Percentiles rank a stretch among this genome's conserved stretches.
Conservation (phyloP, 2,888 invertebrate species). For the Schizaphis graminum region DNA sequence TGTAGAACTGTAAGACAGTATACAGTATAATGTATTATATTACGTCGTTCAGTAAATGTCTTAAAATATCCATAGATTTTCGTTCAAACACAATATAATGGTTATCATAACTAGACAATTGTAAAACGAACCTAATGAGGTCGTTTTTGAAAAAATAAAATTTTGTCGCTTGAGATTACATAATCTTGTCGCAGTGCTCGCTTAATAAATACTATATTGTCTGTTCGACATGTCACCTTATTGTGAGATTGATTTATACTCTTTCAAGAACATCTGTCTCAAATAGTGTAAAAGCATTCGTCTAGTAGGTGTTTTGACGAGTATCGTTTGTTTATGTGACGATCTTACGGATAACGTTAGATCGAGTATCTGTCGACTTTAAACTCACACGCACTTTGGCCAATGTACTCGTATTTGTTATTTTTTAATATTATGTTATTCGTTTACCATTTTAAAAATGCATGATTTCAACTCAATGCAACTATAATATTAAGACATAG, state of each 20-base stretch:
- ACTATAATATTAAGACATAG: no score
- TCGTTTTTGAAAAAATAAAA: not conserved
- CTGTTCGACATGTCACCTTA: not conserved
- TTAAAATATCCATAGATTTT: not conserved
- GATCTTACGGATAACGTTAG: not conserved
- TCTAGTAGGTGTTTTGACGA: not conserved
- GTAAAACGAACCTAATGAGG: not conserved
- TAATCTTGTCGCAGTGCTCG: not conserved
- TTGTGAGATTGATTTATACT: not conserved
- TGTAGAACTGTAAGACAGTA: not conserved
- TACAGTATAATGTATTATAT: not conserved
- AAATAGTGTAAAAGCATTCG: not conserved
- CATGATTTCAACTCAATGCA: not conserved
- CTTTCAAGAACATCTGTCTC: not conserved
- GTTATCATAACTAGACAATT: not conserved
- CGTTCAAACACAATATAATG: not conserved
- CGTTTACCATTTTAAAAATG: no score
- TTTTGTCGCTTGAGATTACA: not conserved
- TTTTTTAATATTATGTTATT: not conserved
- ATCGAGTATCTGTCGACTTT: not conserved
- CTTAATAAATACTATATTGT: not conserved
- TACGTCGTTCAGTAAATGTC: not conserved
- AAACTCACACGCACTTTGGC: not conserved
- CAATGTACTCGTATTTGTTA: not conserved
- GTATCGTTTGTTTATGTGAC: not conserved